A percentile compares a stretch with the other conserved stretches of the same genome.
Conservation (phyloP, 2,888 invertebrate genomes). For the Podabrus alpinus region DNA sequence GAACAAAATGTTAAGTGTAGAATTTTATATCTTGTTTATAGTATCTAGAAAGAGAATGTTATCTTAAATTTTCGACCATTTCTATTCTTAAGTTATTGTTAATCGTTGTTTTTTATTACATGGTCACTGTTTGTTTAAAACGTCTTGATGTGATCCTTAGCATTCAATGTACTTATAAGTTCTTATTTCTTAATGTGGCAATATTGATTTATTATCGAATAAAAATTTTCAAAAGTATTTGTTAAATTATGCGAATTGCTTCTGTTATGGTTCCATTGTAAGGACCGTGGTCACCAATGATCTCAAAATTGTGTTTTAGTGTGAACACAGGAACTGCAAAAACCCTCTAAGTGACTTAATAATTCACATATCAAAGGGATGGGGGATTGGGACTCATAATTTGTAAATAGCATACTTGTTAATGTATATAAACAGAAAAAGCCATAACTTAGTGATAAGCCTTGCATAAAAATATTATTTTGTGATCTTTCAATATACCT, state of each 20-base stretch:
- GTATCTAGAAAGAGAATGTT: conserved; percentile 39
- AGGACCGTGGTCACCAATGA: conserved; percentile 47
- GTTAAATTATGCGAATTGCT: conserved; percentile 39
- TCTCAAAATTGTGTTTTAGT: conserved; percentile 49
- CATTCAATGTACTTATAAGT: conserved; percentile 38
- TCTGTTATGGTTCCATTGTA: conserved; percentile 33
- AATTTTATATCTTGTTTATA: conserved; percentile 50
- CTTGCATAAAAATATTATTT: conserved; percentile 19
- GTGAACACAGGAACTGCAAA: conserved; percentile 23
- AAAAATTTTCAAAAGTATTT: conserved; percentile 27
- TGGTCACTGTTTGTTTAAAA: conserved; percentile 47
- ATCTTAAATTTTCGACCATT: conserved; percentile 31
- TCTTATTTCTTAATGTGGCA: conserved; percentile 44
- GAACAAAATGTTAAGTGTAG: conserved; percentile 48
- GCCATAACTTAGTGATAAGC: conserved; percentile 49
- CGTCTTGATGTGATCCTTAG: conserved; percentile 49
- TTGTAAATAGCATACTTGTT: conserved; percentile 46
- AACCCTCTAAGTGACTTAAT: conserved; percentile 16
- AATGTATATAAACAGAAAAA: conserved; percentile 45
- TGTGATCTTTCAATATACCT: conserved; percentile 27
- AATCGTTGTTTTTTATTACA: conserved; percentile 35
- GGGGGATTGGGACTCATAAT: conserved; percentile 38
- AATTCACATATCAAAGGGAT: conserved; percentile 27
- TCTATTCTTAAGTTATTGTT: conserved; percentile 36
- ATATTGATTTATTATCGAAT: conserved; percentile 41